Evolutionary conservation across 2,888 invertebrate genomes (phyloP).

Genomic region (Chymomyza procnemis): DNA sequence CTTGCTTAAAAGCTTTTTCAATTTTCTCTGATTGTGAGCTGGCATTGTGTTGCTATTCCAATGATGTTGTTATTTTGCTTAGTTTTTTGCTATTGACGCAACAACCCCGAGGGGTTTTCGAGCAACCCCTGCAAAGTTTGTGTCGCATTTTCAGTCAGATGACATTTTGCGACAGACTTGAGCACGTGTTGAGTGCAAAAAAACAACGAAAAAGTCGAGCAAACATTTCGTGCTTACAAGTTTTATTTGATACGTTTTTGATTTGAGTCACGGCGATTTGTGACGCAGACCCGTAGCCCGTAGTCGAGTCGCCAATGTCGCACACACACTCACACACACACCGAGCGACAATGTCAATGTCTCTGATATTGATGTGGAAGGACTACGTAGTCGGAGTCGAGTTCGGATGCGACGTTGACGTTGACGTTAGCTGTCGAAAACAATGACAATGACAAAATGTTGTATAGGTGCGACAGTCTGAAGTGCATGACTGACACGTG

Average conservation of each 20-base stretch:
- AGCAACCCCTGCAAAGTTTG: conserved; percentile 5
- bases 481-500: conserved; percentile 74
- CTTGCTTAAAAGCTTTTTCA: background rate
- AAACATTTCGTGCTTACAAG: conserved; percentile 50
- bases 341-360: conserved; percentile 54
- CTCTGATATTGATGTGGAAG: background rate
- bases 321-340: conserved; percentile 40
- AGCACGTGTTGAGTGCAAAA: conserved; percentile 49
- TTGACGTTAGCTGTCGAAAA: conserved; percentile 47
- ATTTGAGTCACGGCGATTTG: conserved; percentile 35
- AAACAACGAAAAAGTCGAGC: background rate
- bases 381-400: conserved; percentile 25
- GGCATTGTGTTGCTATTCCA: background rate
- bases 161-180: conserved; percentile 24
- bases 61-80: background rate
- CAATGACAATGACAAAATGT: conserved; percentile 35
- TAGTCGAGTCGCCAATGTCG: background rate
- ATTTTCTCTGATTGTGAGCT: background rate
- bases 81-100: background rate
- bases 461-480: conserved; percentile 48
- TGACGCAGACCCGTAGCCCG: background rate
- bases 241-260: conserved; percentile 65
- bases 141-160: conserved; percentile 28
- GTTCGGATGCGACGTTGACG: conserved; percentile 14
- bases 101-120: background rate